These are phyloP conservation scores for Callionymus lyra DNA, from an alignment of 2,113 vertebrate genomes.

Conservation along the genomic window DNA sequence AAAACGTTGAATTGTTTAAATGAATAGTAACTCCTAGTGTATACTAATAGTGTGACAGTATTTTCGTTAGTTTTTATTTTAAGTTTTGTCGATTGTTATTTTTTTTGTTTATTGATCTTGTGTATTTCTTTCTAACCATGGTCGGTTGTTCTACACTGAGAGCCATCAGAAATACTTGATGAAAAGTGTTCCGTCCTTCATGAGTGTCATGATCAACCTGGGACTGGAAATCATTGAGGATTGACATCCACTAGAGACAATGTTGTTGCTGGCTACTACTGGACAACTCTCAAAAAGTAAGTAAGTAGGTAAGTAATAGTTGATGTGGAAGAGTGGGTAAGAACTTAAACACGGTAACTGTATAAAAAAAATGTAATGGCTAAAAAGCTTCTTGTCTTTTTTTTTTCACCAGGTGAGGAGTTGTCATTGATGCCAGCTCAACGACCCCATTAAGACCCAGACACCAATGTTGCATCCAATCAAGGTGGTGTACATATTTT, in stretches of 20 bases:
- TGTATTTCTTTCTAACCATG: background rate
- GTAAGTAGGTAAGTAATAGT: too few species aligned
- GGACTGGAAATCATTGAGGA: slow-evolving; percentile 3
- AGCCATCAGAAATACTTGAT: background rate
- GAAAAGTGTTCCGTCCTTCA: slow-evolving; percentile 1
- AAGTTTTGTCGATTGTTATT: too few species aligned
- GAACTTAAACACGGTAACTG: too few species aligned
- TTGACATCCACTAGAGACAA: slow-evolving; percentile 1
- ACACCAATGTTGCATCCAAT: slow-evolving; percentile 1
- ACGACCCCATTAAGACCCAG: slow-evolving; percentile 3
- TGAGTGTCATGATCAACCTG: slow-evolving; percentile 6
- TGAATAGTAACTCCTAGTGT: too few species aligned
- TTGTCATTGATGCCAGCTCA: slow-evolving; percentile 9
- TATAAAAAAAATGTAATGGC: too few species aligned
- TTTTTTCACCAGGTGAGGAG: slow-evolving; percentile 4
- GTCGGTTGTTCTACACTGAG: slow-evolving; percentile 8
- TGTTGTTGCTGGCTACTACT: slow-evolving; percentile 5
- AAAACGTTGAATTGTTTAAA: too few species aligned
- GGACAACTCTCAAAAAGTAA: background rate
- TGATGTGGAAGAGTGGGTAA: slow-evolving; percentile 9
- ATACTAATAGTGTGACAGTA: too few species aligned
- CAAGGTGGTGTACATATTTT: background rate
- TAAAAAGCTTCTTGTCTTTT: background rate
- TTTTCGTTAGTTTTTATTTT: too few species aligned
- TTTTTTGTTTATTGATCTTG: too few species aligned